Base-by-base conservation (phyloP, 1,140 invertebrate species). In the Neotoxoptera formosana region DNA sequence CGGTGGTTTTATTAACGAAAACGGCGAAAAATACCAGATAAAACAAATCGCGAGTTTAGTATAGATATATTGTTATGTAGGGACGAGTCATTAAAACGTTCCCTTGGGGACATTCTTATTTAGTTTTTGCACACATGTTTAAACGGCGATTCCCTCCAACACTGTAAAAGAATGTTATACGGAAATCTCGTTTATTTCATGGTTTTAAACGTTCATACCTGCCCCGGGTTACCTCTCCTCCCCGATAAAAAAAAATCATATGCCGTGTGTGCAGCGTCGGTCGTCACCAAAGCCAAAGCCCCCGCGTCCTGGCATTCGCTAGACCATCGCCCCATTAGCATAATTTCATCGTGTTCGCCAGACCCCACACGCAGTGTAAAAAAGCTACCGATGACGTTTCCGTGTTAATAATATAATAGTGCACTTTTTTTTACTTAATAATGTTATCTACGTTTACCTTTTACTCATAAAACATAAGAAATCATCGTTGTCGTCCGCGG, bases 381-480 rank as follows among this genome's bases (percentile, higher is more conserved):
- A 90, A 90, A 67, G 56, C 89, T 90, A 67, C 89, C 56, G 89
- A 90, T 41, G n/a, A 67, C 41, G 53, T 90, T 67, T 90, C 7
- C 6, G 30, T 45, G 36, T 90, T 67, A 89, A 51, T 88, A 34
- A 67, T 56, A 89, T 34, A 30, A 51, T 56, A 23, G 20, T 9
- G 23, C 6, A 25, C 56, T 89, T 51, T 53, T 88, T 88, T 67
- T 89, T 56, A 48, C n/a, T 47, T 87, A 34, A 30, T n/a, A 30
- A 56, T 53, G n/a, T 51, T 88, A 84, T 34, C 34, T 48, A 88
- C 47, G 23, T 41, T 89, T 89, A 89, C 34, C 9, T 36, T 56
- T 89, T 56, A 56, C 48, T 1, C 48, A 48, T 89, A 89, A 53
- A 89, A 89, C 23, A 56, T 41, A 11, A 23, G 34, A 56, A 53